phyloP scores from a whole-genome alignment of 2,113 vertebrate species.

The Dissostichus mawsoni region DNA sequence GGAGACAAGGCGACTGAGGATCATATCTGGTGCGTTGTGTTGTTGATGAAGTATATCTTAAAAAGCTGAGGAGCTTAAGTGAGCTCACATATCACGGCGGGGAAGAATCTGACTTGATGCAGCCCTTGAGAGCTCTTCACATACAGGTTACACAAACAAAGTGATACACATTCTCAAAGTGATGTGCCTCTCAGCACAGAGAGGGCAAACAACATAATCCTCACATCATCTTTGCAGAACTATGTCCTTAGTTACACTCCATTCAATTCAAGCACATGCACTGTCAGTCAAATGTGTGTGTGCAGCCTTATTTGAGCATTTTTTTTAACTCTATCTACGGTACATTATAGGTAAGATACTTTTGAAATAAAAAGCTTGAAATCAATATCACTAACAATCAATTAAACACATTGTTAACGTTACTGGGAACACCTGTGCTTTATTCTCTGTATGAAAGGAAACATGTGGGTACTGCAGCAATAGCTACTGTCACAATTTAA shows the following conservation, averaged over 20 bases:
- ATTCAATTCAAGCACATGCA: background rate
- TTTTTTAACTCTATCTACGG: background rate
- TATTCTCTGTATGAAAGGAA: background rate
- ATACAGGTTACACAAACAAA: constrained; percentile 59
- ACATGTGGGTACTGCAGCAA: background rate
- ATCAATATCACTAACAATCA: background rate
- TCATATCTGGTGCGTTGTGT: background rate
- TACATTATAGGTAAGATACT: background rate
- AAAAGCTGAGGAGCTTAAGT: constrained; percentile 41
- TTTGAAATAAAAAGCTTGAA: background rate
- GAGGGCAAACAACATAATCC: constrained; percentile 47
- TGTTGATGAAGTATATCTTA: constrained; percentile 11
- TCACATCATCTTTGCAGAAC: constrained; percentile 32
- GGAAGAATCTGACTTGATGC: constrained; percentile 43
- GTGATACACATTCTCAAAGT: constrained; percentile 26
- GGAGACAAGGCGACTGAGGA: constrained; percentile 1
- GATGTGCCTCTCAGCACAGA: constrained; percentile 39
- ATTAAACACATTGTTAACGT: background rate
- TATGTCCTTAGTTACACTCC: constrained; percentile 27
- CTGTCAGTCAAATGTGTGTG: background rate
- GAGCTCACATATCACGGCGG: constrained; percentile 35
- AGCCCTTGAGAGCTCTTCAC: constrained; percentile 57
- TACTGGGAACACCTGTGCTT: background rate
- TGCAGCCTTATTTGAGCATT: background rate
- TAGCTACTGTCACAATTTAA: background rate